These are phyloP conservation scores for Thermophis baileyi DNA, from an alignment of 2,113 vertebrate species.

Conservation along the genomic window DNA sequence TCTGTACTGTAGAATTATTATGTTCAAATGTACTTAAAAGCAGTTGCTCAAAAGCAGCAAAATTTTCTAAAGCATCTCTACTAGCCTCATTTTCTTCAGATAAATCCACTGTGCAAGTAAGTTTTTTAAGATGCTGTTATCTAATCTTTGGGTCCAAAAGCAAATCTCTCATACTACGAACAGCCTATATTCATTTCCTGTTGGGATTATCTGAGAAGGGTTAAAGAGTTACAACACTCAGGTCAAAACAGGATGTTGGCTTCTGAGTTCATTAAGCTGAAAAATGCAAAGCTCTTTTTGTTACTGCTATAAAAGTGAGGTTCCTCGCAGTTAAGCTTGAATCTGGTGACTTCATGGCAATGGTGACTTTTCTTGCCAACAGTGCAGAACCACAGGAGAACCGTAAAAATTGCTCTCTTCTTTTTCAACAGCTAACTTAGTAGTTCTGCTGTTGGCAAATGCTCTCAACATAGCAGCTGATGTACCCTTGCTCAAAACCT, in stretches of 20 bases:
- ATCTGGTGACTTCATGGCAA: neutral
- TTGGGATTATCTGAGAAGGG: conserved; percentile 33
- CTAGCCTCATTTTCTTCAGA: conserved; percentile 69
- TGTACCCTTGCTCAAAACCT: neutral
- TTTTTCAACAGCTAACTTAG: neutral
- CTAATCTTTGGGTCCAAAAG: neutral
- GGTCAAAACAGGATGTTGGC: conserved; percentile 72
- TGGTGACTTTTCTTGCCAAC: neutral
- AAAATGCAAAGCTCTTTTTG: conserved; percentile 50
- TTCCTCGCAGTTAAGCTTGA: neutral
- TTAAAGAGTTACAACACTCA: conserved; percentile 13
- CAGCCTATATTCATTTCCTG: conserved; percentile 58
- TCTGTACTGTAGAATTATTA: neutral
- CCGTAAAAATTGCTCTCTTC: neutral
- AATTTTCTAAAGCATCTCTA: conserved; percentile 51
- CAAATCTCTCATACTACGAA: neutral
- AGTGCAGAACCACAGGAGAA: neutral
- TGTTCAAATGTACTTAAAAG: neutral
- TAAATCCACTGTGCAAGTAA: conserved; percentile 40
- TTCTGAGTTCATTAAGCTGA: conserved; percentile 41
- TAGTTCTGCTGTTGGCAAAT: conserved; percentile 20
- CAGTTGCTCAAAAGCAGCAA: conserved; percentile 65
- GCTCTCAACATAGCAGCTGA: neutral
- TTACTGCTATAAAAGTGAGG: conserved; percentile 1
- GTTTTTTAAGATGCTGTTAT: neutral